Evolutionary conservation across 53 echinoderm and acorn worm species (phyloP).

Genomic region (Arbacia lixula): DNA sequence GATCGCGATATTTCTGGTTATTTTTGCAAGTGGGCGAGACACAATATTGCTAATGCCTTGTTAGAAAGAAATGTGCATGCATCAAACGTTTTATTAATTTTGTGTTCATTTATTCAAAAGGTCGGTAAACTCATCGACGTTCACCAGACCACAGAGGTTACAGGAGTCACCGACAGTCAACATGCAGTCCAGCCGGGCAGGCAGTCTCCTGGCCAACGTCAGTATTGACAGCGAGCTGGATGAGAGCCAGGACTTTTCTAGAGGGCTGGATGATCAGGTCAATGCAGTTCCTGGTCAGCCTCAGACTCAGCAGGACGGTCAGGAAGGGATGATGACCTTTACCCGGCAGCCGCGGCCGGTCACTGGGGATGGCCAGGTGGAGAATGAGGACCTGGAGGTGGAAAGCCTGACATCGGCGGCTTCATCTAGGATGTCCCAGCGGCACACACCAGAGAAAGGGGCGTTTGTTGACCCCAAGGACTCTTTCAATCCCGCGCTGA

Average conservation of each 20-base stretch:
- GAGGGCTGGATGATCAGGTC: conserved; percentile 45
- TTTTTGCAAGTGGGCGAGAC: no score
- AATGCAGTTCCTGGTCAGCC: conserved; percentile 26
- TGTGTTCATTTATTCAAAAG: no score
- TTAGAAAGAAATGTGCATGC: no score
- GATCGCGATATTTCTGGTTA: no score
- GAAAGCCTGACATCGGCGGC: conserved; percentile 83
- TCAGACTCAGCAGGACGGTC: not conserved
- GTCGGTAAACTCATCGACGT: conserved; percentile 23
- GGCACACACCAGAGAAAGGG: not conserved
- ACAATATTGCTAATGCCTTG: no score
- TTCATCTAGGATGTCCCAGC: conserved; percentile 64
- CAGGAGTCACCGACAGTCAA: conserved; percentile 29
- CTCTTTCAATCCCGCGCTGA: conserved; percentile 7
- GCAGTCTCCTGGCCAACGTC: conserved; percentile 94
- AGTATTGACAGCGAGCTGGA: conserved; percentile 89
- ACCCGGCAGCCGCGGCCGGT: conserved; percentile 32
- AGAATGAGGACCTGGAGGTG: conserved; percentile 86
- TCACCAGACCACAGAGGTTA: conserved; percentile 39
- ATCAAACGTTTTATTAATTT: no score
- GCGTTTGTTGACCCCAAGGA: not conserved
- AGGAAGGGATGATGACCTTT: conserved; percentile 38
- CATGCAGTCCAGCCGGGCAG: conserved; percentile 60
- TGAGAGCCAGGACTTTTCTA: conserved; percentile 72
- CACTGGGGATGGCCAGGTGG: conserved; percentile 28